Percentiles rank a stretch among this genome's conserved stretches.
phyloP scores from a whole-genome alignment of 2,113 vertebrate species.

The Dryoscopus gambensis region DNA sequence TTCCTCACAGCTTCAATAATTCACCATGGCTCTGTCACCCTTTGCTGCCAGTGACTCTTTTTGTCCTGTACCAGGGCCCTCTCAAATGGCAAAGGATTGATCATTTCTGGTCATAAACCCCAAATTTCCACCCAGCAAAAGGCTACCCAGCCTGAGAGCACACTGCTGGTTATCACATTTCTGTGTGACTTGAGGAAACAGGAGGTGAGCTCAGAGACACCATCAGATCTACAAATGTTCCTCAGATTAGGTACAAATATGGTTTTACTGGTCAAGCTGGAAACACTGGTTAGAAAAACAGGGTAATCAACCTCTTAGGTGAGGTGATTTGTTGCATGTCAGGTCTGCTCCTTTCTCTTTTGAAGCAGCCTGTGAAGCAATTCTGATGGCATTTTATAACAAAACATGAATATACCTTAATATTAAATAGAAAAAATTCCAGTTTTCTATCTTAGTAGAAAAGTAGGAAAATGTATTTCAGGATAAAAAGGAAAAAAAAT shows the following conservation, averaged over 20 bases:
- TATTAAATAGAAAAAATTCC: not conserved
- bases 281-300: not conserved
- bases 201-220: not conserved
- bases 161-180: not conserved
- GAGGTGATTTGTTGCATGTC: not conserved
- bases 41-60: not conserved
- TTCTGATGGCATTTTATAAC: not conserved
- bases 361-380: not conserved
- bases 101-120: not conserved
- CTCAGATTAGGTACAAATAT: not conserved
- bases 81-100: not conserved
- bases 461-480: not conserved
- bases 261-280: not conserved
- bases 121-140: not conserved
- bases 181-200: fast-evolving
- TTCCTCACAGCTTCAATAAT: not conserved
- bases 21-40: not conserved
- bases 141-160: not conserved
- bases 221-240: not conserved
- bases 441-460: not conserved
- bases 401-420: not conserved
- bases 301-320: not conserved
- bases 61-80: not conserved
- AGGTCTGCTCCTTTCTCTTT: not conserved
- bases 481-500: not conserved